phyloP scores from a whole-genome alignment of 1,140 invertebrate species.

The Akabosia matsudoensis region DNA sequence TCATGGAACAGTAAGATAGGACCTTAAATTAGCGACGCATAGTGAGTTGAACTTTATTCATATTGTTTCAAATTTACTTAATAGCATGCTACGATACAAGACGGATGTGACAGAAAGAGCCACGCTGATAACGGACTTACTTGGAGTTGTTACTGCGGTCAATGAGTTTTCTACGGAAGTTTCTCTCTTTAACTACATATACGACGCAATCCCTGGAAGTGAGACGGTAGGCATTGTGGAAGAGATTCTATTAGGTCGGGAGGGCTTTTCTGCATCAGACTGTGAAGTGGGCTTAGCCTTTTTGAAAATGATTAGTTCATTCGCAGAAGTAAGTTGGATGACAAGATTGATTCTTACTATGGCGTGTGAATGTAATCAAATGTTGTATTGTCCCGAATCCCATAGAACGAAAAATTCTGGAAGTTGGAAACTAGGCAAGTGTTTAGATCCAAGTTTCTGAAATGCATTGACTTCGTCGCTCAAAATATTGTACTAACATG shows the following conservation, averaged over 20 bases:
- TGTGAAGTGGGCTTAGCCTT: constrained; percentile 27
- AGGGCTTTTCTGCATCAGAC: constrained; percentile 27
- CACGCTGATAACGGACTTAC: not conserved
- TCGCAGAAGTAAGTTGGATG: constrained; percentile 23
- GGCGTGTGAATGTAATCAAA: not conserved
- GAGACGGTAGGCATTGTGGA: not conserved
- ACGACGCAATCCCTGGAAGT: not conserved
- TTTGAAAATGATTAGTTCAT: constrained; percentile 12
- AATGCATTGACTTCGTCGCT: constrained; percentile 31
- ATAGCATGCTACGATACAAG: not conserved
- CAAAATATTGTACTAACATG: constrained; percentile 36
- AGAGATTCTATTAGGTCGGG: constrained; percentile 32
- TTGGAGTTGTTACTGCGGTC: not conserved
- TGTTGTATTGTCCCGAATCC: not conserved
- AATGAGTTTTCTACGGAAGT: not conserved
- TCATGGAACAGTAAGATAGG: not conserved
- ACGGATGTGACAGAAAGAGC: not conserved
- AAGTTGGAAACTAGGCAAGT: not conserved
- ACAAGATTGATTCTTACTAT: not conserved
- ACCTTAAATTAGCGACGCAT: no score
- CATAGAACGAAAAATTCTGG: not conserved
- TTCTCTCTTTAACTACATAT: not conserved
- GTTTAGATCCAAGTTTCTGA: not conserved
- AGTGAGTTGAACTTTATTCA: not conserved
- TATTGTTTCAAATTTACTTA: not conserved